Conservation (phyloP, 2,797 vertebrate species). For the Borostomias antarcticus region DNA sequence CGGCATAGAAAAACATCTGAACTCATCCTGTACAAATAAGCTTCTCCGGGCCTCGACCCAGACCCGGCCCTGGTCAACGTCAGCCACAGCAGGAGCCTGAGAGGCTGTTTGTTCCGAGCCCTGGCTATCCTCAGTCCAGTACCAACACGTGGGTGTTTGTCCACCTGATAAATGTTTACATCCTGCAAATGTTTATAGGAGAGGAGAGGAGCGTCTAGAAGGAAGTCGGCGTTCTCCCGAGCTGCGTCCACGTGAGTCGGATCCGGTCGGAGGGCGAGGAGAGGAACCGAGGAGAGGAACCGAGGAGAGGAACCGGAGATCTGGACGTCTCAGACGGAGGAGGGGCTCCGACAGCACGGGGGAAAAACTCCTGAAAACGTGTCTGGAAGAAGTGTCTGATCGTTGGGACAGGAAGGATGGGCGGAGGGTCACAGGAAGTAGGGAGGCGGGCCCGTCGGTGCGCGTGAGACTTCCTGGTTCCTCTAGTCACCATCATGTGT, state of each 20-base stretch:
- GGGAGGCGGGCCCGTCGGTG: not conserved
- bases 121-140: constrained; percentile 37
- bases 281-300: not conserved
- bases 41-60: not conserved
- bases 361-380: not conserved
- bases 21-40: not conserved
- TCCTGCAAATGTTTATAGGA: constrained; percentile 8
- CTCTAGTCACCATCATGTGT: not conserved
- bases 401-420: not conserved
- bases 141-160: constrained; percentile 21
- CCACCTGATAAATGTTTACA: constrained; percentile 21
- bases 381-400: not conserved
- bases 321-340: no score
- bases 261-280: constrained; percentile 4
- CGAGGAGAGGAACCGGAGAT: not conserved
- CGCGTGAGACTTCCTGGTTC: not conserved
- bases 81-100: not conserved
- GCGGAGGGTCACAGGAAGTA: not conserved
- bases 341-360: not conserved
- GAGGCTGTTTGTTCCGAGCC: not conserved
- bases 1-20: not conserved
- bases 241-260: constrained; percentile 1
- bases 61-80: not conserved
- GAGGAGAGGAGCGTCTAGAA: constrained; percentile 11
- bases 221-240: constrained; percentile 12